Conservation (phyloP, 2,113 vertebrate genomes). For the Melanerpes aurifrons region DNA sequence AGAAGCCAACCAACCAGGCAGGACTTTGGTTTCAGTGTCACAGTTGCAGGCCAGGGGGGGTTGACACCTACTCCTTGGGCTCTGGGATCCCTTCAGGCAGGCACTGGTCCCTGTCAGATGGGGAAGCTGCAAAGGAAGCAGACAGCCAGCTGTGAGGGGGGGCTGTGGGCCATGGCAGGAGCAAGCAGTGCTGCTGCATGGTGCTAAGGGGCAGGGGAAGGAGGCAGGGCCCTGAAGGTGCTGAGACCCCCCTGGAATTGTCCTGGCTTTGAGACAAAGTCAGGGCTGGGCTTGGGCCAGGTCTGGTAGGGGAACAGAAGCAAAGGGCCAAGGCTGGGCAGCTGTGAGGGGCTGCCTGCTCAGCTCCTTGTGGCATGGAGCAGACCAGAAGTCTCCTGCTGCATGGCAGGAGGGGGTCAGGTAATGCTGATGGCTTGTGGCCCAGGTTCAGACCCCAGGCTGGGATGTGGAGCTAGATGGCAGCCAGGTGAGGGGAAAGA, state of each 20-base stretch:
- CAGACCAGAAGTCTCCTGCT: not conserved
- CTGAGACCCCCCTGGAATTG: not conserved
- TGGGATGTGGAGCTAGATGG: not conserved
- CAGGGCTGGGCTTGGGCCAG: not conserved
- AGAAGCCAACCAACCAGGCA: not conserved
- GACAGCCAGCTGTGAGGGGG: not conserved
- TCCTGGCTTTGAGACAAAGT: not conserved
- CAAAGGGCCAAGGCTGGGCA: not conserved
- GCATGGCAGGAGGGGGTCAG: not conserved
- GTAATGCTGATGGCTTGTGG: not conserved
- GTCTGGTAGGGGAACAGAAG: not conserved
- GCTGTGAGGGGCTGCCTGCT: not conserved
- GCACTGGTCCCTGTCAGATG: conserved; percentile 57
- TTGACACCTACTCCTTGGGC: conserved; percentile 64
- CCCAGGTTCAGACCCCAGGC: not conserved
- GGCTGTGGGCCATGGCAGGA: not conserved
- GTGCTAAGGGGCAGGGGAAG: not conserved
- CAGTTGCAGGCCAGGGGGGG: not conserved
- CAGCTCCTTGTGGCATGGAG: fast-evolving
- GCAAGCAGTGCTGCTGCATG: not conserved
- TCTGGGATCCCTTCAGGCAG: conserved; percentile 49
- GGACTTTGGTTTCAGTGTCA: not conserved
- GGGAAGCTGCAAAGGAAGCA: conserved; percentile 53
- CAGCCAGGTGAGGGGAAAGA: not conserved
- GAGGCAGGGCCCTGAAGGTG: not conserved